Evolutionary conservation across 1,140 invertebrate species (phyloP).

Genomic region (Coenobita brevimanus): DNA sequence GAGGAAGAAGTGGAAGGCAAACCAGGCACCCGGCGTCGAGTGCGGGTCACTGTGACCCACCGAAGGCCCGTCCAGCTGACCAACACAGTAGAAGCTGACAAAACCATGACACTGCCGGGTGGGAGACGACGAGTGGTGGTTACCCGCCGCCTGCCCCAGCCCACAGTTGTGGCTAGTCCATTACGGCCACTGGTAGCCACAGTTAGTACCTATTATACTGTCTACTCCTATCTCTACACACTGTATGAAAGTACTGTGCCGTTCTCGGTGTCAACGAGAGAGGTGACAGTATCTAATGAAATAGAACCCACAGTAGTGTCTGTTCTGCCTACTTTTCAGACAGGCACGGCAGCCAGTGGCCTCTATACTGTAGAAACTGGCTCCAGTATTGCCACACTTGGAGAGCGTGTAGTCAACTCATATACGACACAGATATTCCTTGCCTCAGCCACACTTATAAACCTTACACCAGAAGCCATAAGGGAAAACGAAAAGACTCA

Average conservation of each 20-base stretch:
- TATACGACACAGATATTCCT: constrained; percentile 73
- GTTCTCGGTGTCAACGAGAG: constrained; percentile 66
- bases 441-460: constrained; percentile 71
- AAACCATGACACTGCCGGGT: constrained; percentile 36
- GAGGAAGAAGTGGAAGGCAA: constrained; percentile 68
- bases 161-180: constrained; percentile 45
- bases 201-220: constrained; percentile 70
- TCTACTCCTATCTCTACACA: constrained; percentile 71
- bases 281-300: constrained; percentile 70
- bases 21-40: constrained; percentile 9
- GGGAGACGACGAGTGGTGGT: constrained; percentile 46
- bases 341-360: constrained; percentile 69
- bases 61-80: constrained; percentile 71
- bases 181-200: constrained; percentile 47
- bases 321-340: constrained; percentile 64
- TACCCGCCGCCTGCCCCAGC: constrained; percentile 32
- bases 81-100: constrained; percentile 18
- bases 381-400: constrained; percentile 70
- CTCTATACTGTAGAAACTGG: constrained; percentile 70
- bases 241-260: constrained; percentile 51
- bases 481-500: constrained; percentile 18
- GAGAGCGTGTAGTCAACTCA: constrained; percentile 70
- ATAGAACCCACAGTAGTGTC: constrained; percentile 67
- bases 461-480: constrained; percentile 69
- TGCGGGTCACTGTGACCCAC: constrained; percentile 71